phyloP scores from a whole-genome alignment of 2,113 vertebrate genomes.

The Miniopterus natalensis region DNA sequence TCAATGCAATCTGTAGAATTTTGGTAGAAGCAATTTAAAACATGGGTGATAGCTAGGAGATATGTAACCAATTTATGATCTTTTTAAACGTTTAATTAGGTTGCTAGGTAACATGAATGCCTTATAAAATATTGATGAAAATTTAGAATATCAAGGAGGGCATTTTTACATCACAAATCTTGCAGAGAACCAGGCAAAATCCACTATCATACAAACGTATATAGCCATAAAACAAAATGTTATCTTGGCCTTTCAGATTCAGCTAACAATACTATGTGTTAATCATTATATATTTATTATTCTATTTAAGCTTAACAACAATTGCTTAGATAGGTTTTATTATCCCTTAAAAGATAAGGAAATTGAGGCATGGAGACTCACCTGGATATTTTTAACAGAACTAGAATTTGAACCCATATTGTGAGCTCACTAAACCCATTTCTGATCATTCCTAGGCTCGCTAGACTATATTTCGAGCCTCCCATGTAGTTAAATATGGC shows the following conservation, averaged over 20 bases:
- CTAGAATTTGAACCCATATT: not conserved
- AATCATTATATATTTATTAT: not conserved
- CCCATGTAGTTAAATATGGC: not conserved
- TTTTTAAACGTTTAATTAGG: conserved; percentile 36
- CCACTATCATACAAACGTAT: not conserved
- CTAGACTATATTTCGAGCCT: not conserved
- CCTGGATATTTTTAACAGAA: not conserved
- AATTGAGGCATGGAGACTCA: not conserved
- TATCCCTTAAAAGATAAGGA: conserved; percentile 37
- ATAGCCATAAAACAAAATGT: not conserved
- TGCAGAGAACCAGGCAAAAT: not conserved
- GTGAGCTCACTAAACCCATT: not conserved
- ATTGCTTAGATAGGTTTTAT: not conserved
- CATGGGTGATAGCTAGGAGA: not conserved
- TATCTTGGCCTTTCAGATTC: conserved; percentile 5
- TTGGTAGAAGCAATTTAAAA: conserved; percentile 24
- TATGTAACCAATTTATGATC: not conserved
- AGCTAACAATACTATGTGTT: not conserved
- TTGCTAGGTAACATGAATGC: not conserved
- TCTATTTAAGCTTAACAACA: conserved; percentile 2
- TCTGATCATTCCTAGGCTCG: not conserved
- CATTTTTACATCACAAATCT: conserved; percentile 1
- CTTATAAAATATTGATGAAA: conserved; percentile 29
- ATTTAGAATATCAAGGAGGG: conserved; percentile 43
- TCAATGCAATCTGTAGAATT: not conserved